Base-by-base conservation (phyloP, 2,888 invertebrate species). In the Philopedon plagiatum region DNA sequence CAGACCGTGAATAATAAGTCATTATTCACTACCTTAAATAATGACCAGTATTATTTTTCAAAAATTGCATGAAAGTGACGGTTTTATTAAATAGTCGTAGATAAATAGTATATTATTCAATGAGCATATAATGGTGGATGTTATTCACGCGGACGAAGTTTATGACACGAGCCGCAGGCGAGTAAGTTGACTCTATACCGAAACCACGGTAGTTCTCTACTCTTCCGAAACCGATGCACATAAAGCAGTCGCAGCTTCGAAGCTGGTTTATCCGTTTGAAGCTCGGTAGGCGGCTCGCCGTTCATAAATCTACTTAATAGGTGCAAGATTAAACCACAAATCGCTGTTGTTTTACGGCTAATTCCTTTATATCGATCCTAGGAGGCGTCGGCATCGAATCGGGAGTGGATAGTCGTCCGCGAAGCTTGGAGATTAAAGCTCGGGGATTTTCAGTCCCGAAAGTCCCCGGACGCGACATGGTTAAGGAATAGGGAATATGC, bases 281-380 rank as follows among this genome's bases (percentile, higher is more conserved):
- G 51, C 46, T 21, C 78, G 75, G 79, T 76, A 76, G 84, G 84
- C 83, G 84, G 81, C 78, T 76, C 80, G 74, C 66, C 75, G 77
- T 73, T 81, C 81, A 84, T 85, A 85, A 85, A 85, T 85, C 84
- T 80, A 77, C 81, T 81, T 83, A 85, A 84, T 84, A 84, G 84
- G 85, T 83, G 83, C 83, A 84, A 85, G 85, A 85, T 85, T 85
- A 85, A 85, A 85, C 85, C 85, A 83, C 85, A 85, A 85, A 85
- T 85, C 85, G 85, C 83, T 84, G 84, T 85, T 85, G 83, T 85
- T 84, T 84, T 84, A 84, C 82, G 84, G 84, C 83, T 84, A 85
- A 85, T 85, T 85, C 84, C 84, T 85, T 84, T 84, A 84, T 84
- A 85, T 85, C 83, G 84, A 85, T 83, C 83, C 78, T 65, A 75